These are phyloP conservation scores for Drosophila grimshawi DNA, from an alignment of 1,140 invertebrate species.

Conservation along the genomic window DNA sequence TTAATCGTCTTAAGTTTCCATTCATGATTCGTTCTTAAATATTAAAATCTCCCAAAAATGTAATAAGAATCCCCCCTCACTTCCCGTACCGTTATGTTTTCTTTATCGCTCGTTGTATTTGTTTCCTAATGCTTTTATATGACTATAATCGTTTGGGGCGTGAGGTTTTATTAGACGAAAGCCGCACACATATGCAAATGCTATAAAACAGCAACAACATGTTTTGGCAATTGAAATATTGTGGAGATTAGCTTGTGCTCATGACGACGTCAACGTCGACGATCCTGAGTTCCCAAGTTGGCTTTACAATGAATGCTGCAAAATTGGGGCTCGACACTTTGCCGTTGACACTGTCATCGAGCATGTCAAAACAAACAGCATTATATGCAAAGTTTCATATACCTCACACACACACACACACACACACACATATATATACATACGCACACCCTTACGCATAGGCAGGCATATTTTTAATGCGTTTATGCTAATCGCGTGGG, in stretches of 20 bases:
- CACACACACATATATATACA: neutral
- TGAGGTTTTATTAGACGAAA: conserved; percentile 34
- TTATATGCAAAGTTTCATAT: conserved; percentile 71
- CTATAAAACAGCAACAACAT: conserved; percentile 52
- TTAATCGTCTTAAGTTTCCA: neutral
- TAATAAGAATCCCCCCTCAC: neutral
- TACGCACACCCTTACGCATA: conserved; percentile 9
- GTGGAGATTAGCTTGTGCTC: conserved; percentile 47
- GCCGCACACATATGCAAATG: conserved; percentile 53
- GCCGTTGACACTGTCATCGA: conserved; percentile 74
- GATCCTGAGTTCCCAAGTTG: conserved; percentile 24
- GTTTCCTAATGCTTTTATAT: conserved; percentile 33
- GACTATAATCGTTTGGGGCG: conserved; percentile 34
- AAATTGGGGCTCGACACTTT: conserved; percentile 1
- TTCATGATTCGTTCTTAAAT: conserved; percentile 7
- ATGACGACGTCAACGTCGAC: conserved; percentile 3
- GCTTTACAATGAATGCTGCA: conserved; percentile 18
- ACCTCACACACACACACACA: conserved; percentile 21
- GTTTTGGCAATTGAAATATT: conserved; percentile 65
- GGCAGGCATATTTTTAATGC: conserved; percentile 82
- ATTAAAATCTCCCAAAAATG: conserved; percentile 21
- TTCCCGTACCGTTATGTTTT: neutral
- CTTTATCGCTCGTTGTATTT: conserved; percentile 33
- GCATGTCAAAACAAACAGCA: conserved; percentile 83
- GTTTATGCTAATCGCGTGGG: conserved; percentile 83